Percentiles rank a stretch among this genome's conserved stretches.
Conservation (phyloP, 2,888 invertebrate genomes). For the Branchellion lobata region DNA sequence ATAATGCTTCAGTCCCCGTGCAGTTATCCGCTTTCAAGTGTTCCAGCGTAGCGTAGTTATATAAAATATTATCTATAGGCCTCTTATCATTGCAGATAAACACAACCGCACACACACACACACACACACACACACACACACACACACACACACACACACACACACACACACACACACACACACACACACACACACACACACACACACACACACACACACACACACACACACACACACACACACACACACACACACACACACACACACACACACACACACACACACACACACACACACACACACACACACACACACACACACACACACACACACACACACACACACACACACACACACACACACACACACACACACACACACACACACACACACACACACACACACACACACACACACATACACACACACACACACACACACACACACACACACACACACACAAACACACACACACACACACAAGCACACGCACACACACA, state of each 20-base stretch:
- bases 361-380: constrained; percentile 8
- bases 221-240: constrained; percentile 42
- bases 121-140: no score
- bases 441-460: background rate
- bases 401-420: background rate
- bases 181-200: constrained; percentile 27
- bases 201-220: constrained; percentile 41
- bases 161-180: constrained; percentile 14
- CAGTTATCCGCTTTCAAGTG: no score
- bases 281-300: constrained; percentile 20
- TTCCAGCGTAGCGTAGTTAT: no score
- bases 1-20: no score
- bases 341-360: constrained; percentile 10
- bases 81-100: no score
- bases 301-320: constrained; percentile 21
- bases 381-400: background rate
- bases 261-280: constrained; percentile 22
- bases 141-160: background rate
- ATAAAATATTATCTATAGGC: no score
- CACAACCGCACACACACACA: no score
- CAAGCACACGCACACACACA: no score
- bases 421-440: background rate
- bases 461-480: no score
- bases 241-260: constrained; percentile 14
- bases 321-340: constrained; percentile 26